phyloP scores from a whole-genome alignment of 2,113 vertebrate species.

The Elachura formosa region DNA sequence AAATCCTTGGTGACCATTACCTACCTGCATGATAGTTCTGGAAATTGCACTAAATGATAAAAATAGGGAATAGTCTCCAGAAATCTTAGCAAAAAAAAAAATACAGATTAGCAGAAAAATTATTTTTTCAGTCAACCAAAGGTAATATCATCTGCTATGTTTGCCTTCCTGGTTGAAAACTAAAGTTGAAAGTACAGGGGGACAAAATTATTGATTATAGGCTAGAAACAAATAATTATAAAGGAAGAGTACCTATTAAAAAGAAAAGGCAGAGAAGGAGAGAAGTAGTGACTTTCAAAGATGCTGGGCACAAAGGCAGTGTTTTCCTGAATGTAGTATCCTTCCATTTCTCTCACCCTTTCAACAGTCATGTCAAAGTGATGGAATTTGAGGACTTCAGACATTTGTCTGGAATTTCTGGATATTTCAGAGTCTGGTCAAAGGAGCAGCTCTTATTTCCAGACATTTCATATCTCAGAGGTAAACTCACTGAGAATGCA shows the following conservation, averaged over 20 bases:
- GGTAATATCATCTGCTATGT: background rate
- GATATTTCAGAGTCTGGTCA: background rate
- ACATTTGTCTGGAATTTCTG: background rate
- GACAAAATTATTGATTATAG: background rate
- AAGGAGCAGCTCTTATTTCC: background rate
- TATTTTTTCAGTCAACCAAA: background rate
- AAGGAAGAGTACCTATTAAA: background rate
- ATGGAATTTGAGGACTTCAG: background rate
- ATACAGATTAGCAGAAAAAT: background rate
- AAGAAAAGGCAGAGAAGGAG: background rate
- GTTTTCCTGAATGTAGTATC: background rate
- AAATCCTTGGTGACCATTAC: background rate
- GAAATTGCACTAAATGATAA: background rate
- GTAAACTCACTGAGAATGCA: background rate
- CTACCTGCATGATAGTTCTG: background rate
- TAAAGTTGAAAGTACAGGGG: background rate
- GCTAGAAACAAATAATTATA: background rate
- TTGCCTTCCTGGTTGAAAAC: background rate
- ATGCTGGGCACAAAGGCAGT: background rate
- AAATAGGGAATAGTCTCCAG: background rate
- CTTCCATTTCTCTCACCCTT: background rate
- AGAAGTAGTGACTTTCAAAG: background rate
- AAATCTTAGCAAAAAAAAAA: background rate
- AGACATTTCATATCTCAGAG: background rate
- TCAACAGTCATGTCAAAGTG: background rate